These are phyloP conservation scores for Lepilemur septentrionalis DNA, from an alignment of 2,797 vertebrate species.

Conservation along the genomic window DNA sequence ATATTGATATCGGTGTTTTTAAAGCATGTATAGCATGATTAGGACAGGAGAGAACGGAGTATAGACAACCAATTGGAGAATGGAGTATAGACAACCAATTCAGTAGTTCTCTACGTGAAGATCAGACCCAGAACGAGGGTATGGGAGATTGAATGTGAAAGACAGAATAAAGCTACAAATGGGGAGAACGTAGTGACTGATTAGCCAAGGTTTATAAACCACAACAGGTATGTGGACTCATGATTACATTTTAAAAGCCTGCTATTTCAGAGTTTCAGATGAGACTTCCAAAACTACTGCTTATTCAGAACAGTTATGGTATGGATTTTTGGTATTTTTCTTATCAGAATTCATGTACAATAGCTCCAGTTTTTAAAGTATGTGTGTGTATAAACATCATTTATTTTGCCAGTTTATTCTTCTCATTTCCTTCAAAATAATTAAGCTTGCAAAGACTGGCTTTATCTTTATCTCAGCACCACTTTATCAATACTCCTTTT, in stretches of 20 bases:
- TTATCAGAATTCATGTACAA: not conserved
- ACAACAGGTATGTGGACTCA: not conserved
- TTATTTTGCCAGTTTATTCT: not conserved
- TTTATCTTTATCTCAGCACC: not conserved
- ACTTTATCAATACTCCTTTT: not conserved
- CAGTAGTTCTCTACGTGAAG: not conserved
- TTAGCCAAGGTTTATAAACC: not conserved
- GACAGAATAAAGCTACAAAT: accelerated
- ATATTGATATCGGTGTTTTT: not conserved
- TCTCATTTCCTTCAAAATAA: not conserved
- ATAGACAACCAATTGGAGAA: not conserved
- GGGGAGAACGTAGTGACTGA: not conserved
- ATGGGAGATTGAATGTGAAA: not conserved
- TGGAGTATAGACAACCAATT: not conserved
- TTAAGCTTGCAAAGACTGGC: not conserved
- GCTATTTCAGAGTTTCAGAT: not conserved
- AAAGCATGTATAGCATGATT: not conserved
- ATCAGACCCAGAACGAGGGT: not conserved
- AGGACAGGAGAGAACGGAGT: not conserved
- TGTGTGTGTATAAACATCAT: not conserved
- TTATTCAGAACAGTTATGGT: not conserved
- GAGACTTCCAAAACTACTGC: not conserved
- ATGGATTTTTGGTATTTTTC: not conserved
- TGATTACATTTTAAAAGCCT: not conserved
- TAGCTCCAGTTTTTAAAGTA: not conserved